phyloP scores from a whole-genome alignment of 2,113 vertebrate species.

The Cyanocitta stelleri region DNA sequence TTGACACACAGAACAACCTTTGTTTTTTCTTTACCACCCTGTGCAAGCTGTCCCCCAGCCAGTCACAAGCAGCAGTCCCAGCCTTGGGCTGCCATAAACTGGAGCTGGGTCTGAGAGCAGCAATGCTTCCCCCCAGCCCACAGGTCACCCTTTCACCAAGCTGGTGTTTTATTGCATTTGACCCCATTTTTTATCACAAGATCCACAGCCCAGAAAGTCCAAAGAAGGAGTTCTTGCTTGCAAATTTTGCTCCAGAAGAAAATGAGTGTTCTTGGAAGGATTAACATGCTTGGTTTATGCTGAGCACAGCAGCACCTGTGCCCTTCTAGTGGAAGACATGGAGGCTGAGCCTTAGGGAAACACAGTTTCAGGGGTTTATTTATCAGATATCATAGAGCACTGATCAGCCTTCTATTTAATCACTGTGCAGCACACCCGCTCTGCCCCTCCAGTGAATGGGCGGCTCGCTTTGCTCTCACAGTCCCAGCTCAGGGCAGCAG shows the following conservation, averaged over 20 bases:
- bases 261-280: background rate
- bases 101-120: rapidly evolving
- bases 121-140: background rate
- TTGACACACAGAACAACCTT: rapidly evolving
- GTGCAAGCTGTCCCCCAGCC: rapidly evolving
- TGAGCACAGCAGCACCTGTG: background rate
- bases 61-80: background rate
- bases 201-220: rapidly evolving
- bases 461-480: background rate
- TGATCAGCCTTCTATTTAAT: background rate
- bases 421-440: background rate
- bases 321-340: rapidly evolving
- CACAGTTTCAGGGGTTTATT: background rate
- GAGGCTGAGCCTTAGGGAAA: background rate
- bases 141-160: background rate
- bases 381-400: background rate
- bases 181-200: rapidly evolving
- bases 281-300: background rate
- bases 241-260: background rate
- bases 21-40: too few species aligned
- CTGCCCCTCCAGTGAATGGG: background rate
- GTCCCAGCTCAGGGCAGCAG: background rate
- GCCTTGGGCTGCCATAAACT: rapidly evolving
- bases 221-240: rapidly evolving
- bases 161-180: rapidly evolving